Percentiles rank a stretch among this genome's conserved stretches.
phyloP scores from a whole-genome alignment of 23 tunicate genomes.

The Styela clava region DNA sequence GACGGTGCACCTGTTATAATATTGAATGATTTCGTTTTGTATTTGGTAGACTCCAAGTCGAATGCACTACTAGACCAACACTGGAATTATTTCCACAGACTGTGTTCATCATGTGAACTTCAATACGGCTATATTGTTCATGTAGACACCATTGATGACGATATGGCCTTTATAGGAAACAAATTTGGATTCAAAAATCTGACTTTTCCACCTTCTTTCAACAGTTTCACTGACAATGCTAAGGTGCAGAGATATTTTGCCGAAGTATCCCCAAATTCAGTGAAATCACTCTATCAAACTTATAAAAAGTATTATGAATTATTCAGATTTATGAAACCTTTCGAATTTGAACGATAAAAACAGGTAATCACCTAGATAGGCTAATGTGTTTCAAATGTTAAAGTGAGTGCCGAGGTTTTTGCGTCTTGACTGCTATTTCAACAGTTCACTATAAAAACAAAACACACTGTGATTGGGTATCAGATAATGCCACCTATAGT shows the following conservation, averaged over 20 bases:
- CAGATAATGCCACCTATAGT: no score
- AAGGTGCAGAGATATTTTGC: conserved; percentile 23
- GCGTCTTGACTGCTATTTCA: no score
- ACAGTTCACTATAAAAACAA: no score
- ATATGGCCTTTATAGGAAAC: conserved; percentile 23
- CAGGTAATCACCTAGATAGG: no score
- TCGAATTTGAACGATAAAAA: no score
- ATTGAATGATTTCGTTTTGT: conserved; percentile 3
- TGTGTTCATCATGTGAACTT: conserved; percentile 64
- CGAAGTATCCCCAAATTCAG: conserved; percentile 24
- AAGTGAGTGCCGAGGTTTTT: no score
- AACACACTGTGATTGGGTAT: no score
- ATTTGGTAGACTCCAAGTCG: background rate
- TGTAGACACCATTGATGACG: conserved; percentile 44
- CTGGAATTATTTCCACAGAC: conserved; percentile 44
- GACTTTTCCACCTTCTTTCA: conserved; percentile 22
- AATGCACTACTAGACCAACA: conserved; percentile 21
- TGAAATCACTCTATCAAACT: conserved; percentile 43
- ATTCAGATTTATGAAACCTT: conserved; percentile 50
- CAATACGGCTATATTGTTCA: conserved; percentile 49
- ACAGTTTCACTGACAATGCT: conserved; percentile 3
- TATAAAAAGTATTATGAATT: conserved; percentile 37
- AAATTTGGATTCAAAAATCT: background rate
- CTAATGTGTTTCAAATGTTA: no score
- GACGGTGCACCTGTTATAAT: conserved; percentile 7